A percentile compares a stretch with the other conserved stretches of the same genome.
phyloP scores from a whole-genome alignment of 2,113 vertebrate genomes.

The Ellobius talpinus region DNA sequence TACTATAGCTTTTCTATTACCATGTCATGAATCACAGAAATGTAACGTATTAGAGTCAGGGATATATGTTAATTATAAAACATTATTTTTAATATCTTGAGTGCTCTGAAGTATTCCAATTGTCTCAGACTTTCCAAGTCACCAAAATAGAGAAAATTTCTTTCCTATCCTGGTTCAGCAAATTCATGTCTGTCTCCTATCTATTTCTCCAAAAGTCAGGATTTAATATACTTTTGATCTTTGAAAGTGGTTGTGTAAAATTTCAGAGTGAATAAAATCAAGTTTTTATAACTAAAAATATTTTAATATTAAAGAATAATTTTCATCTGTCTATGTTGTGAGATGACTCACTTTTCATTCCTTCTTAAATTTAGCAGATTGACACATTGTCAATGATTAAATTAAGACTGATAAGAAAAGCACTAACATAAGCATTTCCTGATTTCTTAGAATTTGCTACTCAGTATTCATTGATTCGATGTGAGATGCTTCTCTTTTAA shows the following conservation, averaged over 20 bases:
- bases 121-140: not conserved
- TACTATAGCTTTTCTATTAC: not conserved
- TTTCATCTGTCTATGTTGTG: not conserved
- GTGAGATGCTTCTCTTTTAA: not conserved
- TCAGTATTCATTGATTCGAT: not conserved
- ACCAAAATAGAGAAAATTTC: not conserved
- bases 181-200: not conserved
- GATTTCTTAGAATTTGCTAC: not conserved
- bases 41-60: not conserved
- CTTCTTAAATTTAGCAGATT: not conserved
- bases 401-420: not conserved
- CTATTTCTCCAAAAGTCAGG: not conserved
- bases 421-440: not conserved
- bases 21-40: conserved; percentile 29
- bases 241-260: conserved; percentile 30
- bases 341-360: not conserved
- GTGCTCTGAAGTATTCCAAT: not conserved
- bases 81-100: not conserved
- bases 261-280: not conserved
- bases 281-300: not conserved
- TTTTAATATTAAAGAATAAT: not conserved
- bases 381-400: not conserved
- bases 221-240: not conserved
- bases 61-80: not conserved
- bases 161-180: not conserved